A percentile compares a stretch with the other conserved stretches of the same genome.
phyloP scores from a whole-genome alignment of 2,797 vertebrate genomes.

The Sebastes taczanowskii region DNA sequence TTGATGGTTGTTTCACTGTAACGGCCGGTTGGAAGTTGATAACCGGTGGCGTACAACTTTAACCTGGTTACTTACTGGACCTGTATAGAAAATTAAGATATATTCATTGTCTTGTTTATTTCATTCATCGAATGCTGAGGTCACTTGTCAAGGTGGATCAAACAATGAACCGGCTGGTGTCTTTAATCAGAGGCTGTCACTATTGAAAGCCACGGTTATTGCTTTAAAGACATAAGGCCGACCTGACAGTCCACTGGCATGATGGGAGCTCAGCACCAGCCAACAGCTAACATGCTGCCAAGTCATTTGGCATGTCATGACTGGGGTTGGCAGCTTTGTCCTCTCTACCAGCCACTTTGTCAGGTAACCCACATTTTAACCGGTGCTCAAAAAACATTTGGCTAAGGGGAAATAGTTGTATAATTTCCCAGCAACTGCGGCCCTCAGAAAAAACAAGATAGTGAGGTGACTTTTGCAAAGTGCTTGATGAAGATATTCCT shows the following conservation, averaged over 20 bases:
- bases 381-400: slow-evolving; percentile 25
- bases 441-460: not conserved
- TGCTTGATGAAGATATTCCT: not conserved
- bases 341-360: slow-evolving; percentile 36
- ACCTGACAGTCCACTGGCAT: slow-evolving; percentile 25
- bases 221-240: slow-evolving; percentile 31
- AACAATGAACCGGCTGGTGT: not conserved
- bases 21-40: not conserved
- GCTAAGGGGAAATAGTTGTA: slow-evolving; percentile 9
- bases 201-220: slow-evolving; percentile 21
- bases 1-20: not conserved
- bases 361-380: slow-evolving; percentile 49
- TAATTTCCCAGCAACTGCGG: slow-evolving; percentile 35
- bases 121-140: not conserved
- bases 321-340: slow-evolving; percentile 36
- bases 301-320: slow-evolving; percentile 45
- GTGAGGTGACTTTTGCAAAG: not conserved
- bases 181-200: not conserved
- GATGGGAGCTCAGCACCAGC: slow-evolving; percentile 37
- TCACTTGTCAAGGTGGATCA: not conserved
- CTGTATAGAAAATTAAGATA: not conserved
- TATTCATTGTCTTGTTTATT: not conserved
- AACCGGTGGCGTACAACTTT: not conserved
- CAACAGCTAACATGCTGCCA: slow-evolving; percentile 41
- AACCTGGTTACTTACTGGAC: not conserved